These are phyloP conservation scores for Artibeus lituratus DNA, from an alignment of 2,797 vertebrate species.

Conservation along the genomic window DNA sequence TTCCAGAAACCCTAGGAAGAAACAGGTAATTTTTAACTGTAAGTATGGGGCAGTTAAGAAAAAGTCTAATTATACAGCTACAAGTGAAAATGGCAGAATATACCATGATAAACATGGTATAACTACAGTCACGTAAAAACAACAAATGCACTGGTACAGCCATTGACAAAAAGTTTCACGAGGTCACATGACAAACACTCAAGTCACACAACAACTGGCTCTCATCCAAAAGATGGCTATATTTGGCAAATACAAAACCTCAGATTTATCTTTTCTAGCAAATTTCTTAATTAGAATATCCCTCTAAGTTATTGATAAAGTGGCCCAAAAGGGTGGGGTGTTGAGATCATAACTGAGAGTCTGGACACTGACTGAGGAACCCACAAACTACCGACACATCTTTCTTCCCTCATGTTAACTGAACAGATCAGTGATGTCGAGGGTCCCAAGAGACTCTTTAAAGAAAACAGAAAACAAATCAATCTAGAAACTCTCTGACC, in stretches of 20 bases:
- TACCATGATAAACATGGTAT: not conserved
- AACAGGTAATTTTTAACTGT: constrained; percentile 9
- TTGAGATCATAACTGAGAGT: not conserved
- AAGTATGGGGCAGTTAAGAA: not conserved
- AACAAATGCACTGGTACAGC: not conserved
- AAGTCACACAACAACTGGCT: not conserved
- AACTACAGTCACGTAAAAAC: not conserved
- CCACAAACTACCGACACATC: not conserved
- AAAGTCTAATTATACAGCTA: not conserved
- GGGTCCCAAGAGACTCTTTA: not conserved
- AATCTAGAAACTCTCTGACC: not conserved
- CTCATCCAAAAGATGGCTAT: not conserved
- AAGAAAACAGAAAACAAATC: not conserved
- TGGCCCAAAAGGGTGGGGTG: not conserved
- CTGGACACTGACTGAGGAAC: not conserved
- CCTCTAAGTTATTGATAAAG: not conserved
- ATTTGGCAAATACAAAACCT: not conserved
- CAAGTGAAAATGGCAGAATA: not conserved
- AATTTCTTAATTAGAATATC: not conserved
- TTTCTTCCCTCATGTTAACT: not conserved
- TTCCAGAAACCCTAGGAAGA: constrained; percentile 85
- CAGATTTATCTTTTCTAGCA: not conserved
- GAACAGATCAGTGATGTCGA: not conserved
- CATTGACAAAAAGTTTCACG: not conserved
- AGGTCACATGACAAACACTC: not conserved